Evolutionary conservation across 2,113 vertebrate genomes (phyloP), one percentile per base, ranked within the genome.

Genomic region (Guaruba guarouba): DNA sequence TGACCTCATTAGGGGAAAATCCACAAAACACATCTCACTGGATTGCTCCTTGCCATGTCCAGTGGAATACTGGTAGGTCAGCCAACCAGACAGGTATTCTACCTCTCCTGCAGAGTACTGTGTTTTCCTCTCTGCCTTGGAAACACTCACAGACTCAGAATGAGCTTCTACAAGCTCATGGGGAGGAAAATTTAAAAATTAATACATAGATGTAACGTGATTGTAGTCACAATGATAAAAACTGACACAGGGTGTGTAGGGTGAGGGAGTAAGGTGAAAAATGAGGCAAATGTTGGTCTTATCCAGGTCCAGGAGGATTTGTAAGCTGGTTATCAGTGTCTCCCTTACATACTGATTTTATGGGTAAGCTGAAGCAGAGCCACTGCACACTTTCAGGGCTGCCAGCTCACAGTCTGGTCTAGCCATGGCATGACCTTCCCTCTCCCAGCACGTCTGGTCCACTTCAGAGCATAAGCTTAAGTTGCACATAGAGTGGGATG

Each of bases 1-100:
- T 71, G 88, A 90, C 79, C 92, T 93, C 61, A 35, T 92, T 64
- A 96, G 73, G 62, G 48, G 51, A 75, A 83, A 93, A 89, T 68
- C 33, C 82, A 90, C 51, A 55, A 61, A 93, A 81, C 51, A 33
- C 61, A 28, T 86, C 79, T 94, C 76, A 24, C 76, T 90, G 51
- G 46, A 31, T 64, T 84, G 17, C 46, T 86, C 37, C 46, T 85
- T 82, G 54, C 67, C 59, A 27, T 51, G 73, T 52, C 71, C 52
- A 31, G 55, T 69, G 69, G 78, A 90, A 84, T 4, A 51, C 31
- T 66, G 73, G 61, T 80, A 91, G 43, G 55, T 75, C 8, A 13
- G 64, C 79, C 68, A 93, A 67, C 15, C 44, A 62, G 31, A 19
- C 76, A 70, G 76, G 29, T 70, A 61, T 78, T 68, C 35, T 86